Base-by-base conservation (phyloP, 2,888 invertebrate genomes). In the Lissocephala sabroskyi region DNA sequence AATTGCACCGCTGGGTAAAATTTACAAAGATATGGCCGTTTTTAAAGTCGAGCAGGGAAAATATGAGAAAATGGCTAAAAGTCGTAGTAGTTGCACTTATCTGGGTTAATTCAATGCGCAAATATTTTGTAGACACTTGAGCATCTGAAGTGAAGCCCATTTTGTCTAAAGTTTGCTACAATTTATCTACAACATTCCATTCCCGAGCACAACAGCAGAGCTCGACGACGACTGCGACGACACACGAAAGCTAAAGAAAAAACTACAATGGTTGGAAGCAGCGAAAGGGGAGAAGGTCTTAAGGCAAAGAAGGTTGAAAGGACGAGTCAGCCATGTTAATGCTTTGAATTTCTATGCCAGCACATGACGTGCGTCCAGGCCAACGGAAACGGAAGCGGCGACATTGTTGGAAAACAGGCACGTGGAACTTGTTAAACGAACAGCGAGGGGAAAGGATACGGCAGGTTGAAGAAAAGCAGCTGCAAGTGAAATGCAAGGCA, bases 351-450 rank as follows among this genome's bases (percentile, higher is more conserved):
- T 29, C 37, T 36, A 19, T 29, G 37, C 18, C 29, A 40, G 32
- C 41, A 40, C 40, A 45, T 40, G 53, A 32, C 49, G 39, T 51
- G 65, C 59, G 59, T 65, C 62, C 70, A 43, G 50, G 36, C 52
- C 3, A 17, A 23, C 52, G 44, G 52, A 51, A 46, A 64, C 59
- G 62, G 52, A 67, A 70, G 44, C 65, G 62, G 70, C 62, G 66
- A 68, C 68, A 70, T 70, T 71, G 77, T 74, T 66, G 70, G n/a
- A 67, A 53, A 59, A 76, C 71, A 71, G 74, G 77, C 66, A 76
- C 70, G 74, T 7, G 73, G 44, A 71, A 71, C 71, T 74, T 74
- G 77, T 66, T 68, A 71, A 58, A 59, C 58, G 50, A 65, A 47
- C 30, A 45, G 41, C 45, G 35, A 44, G 49, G 49, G 37, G 41